Conservation (phyloP, 2,113 vertebrate genomes). For the Caretta caretta region DNA sequence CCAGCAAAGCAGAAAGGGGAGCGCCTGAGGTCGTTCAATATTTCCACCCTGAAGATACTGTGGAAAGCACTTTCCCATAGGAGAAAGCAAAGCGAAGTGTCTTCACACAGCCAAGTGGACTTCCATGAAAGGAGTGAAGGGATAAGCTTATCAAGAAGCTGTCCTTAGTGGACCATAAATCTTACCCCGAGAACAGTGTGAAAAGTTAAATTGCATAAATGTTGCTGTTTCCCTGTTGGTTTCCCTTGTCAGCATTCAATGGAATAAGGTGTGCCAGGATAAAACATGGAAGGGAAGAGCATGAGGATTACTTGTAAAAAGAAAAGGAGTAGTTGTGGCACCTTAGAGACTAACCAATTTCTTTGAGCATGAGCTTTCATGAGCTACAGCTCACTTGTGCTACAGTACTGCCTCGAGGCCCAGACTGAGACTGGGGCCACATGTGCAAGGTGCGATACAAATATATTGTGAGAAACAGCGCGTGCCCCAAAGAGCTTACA, state of each 20-base stretch:
- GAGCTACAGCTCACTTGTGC: not conserved
- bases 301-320: not conserved
- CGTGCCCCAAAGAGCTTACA: too few species aligned
- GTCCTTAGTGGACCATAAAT: slow-evolving; percentile 59
- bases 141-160: slow-evolving; percentile 50
- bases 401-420: not conserved
- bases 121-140: slow-evolving; percentile 34
- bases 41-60: slow-evolving; percentile 24
- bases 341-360: too few species aligned
- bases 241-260: slow-evolving; percentile 60
- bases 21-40: slow-evolving; percentile 23
- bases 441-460: not conserved
- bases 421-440: not conserved
- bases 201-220: slow-evolving; percentile 46
- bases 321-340: too few species aligned
- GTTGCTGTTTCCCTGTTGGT: slow-evolving; percentile 55
- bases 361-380: too few species aligned
- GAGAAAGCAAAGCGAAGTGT: slow-evolving; percentile 39
- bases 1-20: not conserved
- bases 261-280: slow-evolving; percentile 42
- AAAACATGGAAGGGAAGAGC: not conserved
- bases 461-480: not conserved
- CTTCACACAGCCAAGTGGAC: slow-evolving; percentile 25
- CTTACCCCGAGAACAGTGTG: slow-evolving; percentile 36
- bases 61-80: slow-evolving; percentile 32